These are phyloP conservation scores for Drosophila rellima DNA, from an alignment of 2,888 invertebrate genomes.

Conservation along the genomic window DNA sequence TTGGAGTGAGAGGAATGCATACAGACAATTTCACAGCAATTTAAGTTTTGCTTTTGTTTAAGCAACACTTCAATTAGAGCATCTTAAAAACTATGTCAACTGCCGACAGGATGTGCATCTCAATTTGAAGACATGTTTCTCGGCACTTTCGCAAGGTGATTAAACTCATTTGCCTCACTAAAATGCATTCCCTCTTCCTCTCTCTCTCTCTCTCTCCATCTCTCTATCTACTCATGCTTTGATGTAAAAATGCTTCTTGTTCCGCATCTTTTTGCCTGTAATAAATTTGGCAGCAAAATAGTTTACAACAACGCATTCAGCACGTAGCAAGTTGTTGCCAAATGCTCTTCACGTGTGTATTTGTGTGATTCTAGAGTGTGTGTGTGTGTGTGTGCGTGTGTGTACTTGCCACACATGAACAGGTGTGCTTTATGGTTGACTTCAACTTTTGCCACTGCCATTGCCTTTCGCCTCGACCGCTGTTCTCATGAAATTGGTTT, in stretches of 20 bases:
- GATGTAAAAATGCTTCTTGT: constrained; percentile 31
- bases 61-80: constrained; percentile 81
- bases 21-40: constrained; percentile 75
- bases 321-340: constrained; percentile 76
- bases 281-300: constrained; percentile 70
- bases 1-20: constrained; percentile 18
- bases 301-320: constrained; percentile 67
- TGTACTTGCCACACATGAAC: constrained; percentile 53
- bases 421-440: constrained; percentile 74
- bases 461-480: constrained; percentile 28
- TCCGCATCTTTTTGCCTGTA: constrained; percentile 42
- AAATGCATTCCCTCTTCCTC: not conserved
- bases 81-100: constrained; percentile 75
- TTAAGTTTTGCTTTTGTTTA: constrained; percentile 81
- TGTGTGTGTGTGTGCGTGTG: constrained; percentile 16
- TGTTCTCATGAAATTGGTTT: constrained; percentile 63
- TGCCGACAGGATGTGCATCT: constrained; percentile 57
- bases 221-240: constrained; percentile 3
- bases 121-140: constrained; percentile 53
- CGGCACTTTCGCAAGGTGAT: constrained; percentile 72
- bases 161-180: constrained; percentile 73
- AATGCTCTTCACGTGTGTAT: constrained; percentile 28
- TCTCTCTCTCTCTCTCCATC: not conserved
- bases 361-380: constrained; percentile 16
- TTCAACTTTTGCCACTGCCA: constrained; percentile 63